These are phyloP conservation scores for Acanthosoma haemorrhoidale DNA, from an alignment of 2,888 invertebrate species.

Conservation along the genomic window DNA sequence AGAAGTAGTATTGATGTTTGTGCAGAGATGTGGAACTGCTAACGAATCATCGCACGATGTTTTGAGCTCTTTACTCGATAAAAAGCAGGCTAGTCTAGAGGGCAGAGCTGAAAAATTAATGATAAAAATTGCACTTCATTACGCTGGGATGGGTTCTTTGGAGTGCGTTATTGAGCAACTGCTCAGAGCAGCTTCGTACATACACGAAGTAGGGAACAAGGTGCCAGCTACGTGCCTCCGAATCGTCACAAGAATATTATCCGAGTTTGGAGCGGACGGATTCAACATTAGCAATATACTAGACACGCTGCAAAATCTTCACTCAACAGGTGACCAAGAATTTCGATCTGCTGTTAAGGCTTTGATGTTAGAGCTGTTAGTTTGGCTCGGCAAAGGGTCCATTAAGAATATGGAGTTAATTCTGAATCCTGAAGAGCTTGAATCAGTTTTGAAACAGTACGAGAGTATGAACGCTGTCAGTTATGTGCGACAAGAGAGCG, in stretches of 20 bases:
- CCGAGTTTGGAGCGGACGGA: neutral
- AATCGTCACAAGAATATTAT: neutral
- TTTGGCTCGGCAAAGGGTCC: neutral
- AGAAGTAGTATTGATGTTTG: neutral
- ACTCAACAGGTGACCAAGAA: neutral
- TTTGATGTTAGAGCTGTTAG: neutral
- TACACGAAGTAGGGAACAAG: neutral
- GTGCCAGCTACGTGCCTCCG: neutral
- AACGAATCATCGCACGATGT: neutral
- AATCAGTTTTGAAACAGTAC: neutral
- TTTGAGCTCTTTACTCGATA: neutral
- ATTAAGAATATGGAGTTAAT: neutral
- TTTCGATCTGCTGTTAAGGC: neutral
- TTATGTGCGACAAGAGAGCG: too few relatives aligned
- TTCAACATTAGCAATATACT: neutral
- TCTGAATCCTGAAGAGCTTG: neutral
- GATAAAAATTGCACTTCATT: neutral
- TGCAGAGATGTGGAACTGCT: neutral
- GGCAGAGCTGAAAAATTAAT: neutral
- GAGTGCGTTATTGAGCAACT: neutral
- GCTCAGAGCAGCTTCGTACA: neutral
- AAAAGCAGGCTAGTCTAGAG: neutral
- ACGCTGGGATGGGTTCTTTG: neutral
- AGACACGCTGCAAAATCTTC: neutral
- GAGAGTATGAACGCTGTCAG: neutral